phyloP scores from a whole-genome alignment of 2,113 vertebrate genomes.

The Mormyrus iriodes region DNA sequence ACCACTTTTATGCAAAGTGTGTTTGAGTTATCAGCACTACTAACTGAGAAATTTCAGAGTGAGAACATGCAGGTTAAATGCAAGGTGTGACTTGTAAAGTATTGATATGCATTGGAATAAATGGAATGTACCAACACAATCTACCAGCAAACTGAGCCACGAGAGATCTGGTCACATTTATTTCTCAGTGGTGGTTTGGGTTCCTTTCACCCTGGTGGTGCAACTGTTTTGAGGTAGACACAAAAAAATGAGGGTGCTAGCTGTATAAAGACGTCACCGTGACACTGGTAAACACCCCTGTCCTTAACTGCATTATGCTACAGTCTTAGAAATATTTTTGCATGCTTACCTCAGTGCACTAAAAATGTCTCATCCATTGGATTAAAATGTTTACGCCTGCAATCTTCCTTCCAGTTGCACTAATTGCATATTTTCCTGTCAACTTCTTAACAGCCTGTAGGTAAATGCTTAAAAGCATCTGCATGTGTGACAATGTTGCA shows the following conservation, averaged over 20 bases:
- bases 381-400: slow-evolving; percentile 24
- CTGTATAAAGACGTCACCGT: background rate
- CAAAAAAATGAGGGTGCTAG: background rate
- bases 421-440: slow-evolving; percentile 51
- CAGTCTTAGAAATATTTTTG: slow-evolving; percentile 43
- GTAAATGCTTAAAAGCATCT: slow-evolving; percentile 45
- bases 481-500: slow-evolving; percentile 33
- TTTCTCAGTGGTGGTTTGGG: background rate
- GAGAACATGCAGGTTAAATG: background rate
- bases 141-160: background rate
- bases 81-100: background rate
- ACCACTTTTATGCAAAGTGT: background rate
- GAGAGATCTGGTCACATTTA: background rate
- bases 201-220: background rate
- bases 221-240: background rate
- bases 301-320: background rate
- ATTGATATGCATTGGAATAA: background rate
- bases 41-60: background rate
- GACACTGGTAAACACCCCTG: background rate
- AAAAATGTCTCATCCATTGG: slow-evolving; percentile 40
- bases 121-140: background rate
- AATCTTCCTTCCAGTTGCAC: slow-evolving; percentile 45
- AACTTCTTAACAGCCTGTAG: slow-evolving; percentile 48
- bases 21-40: background rate
- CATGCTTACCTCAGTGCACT: slow-evolving; percentile 55